A percentile compares a stretch with the other conserved stretches of the same genome.
phyloP scores from a whole-genome alignment of 2,797 vertebrate species.

The Leuciscus waleckii region DNA sequence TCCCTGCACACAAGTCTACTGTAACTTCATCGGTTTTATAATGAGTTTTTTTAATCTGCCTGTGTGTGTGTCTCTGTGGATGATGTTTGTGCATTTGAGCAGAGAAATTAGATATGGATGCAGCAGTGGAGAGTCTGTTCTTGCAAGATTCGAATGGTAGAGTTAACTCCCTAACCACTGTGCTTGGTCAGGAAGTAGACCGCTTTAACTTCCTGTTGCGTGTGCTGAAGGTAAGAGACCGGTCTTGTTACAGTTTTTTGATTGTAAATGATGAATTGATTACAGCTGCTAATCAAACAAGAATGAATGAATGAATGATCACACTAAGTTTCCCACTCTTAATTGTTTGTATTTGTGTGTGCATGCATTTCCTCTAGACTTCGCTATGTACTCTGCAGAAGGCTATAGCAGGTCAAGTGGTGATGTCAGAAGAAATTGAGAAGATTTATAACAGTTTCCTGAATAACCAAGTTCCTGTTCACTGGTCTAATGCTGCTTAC shows the following conservation, averaged over 20 bases:
- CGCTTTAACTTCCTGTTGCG: conserved; percentile 84
- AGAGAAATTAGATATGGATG: conserved; percentile 82
- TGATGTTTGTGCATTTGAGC: conserved; percentile 56
- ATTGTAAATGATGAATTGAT: not conserved
- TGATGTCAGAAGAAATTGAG: conserved; percentile 88
- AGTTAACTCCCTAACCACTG: conserved; percentile 85
- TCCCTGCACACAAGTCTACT: not conserved
- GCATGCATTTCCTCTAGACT: conserved; percentile 59
- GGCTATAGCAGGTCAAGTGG: conserved; percentile 80
- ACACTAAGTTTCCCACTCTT: not conserved
- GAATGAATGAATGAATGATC: not conserved
- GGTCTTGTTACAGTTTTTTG: not conserved
- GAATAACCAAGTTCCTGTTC: conserved; percentile 80
- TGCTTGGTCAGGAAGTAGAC: conserved; percentile 86
- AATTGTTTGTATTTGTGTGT: conserved; percentile 8
- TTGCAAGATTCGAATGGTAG: conserved; percentile 76
- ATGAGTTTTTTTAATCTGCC: not conserved
- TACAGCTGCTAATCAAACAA: not conserved
- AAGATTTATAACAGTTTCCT: conserved; percentile 83
- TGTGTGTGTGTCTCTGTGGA: conserved; percentile 22
- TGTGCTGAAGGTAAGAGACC: conserved; percentile 73
- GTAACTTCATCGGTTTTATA: not conserved
- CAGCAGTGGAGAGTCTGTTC: conserved; percentile 77
- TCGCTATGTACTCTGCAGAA: conserved; percentile 81
- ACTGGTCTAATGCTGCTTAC: conserved; percentile 77